phyloP scores from a whole-genome alignment of 2,797 vertebrate genomes.

The Stomatorhinus walkeri region DNA sequence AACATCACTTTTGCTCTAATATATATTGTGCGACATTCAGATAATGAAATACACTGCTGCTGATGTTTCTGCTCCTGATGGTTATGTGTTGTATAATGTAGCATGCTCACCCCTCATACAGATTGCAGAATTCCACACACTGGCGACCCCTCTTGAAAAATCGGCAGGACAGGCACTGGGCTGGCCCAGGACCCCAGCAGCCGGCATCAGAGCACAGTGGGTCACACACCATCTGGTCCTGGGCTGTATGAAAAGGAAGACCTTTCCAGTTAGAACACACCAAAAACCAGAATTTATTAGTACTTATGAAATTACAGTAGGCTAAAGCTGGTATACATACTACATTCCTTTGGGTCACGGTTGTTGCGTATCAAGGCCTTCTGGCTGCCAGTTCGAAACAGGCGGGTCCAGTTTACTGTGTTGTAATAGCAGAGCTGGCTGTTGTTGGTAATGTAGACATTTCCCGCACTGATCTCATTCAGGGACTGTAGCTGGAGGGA shows the following conservation, averaged over 20 bases:
- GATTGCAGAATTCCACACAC: conserved; percentile 85
- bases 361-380: conserved; percentile 85
- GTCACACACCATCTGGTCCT: conserved; percentile 82
- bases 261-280: background rate
- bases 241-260: conserved; percentile 56
- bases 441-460: conserved; percentile 93
- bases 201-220: conserved; percentile 81
- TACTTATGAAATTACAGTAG: background rate
- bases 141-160: conserved; percentile 79
- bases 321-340: conserved; percentile 63
- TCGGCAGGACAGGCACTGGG: conserved; percentile 87
- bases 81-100: background rate
- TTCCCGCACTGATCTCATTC: conserved; percentile 90
- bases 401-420: conserved; percentile 89
- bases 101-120: conserved; percentile 80
- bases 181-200: conserved; percentile 88
- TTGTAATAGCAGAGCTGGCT: conserved; percentile 90
- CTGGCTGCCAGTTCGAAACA: conserved; percentile 79
- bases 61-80: background rate
- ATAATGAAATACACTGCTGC: background rate
- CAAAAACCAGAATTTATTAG: background rate
- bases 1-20: background rate
- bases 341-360: conserved; percentile 77
- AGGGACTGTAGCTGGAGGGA: conserved; percentile 91
- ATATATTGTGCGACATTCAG: background rate